Conservation (phyloP, 2,888 invertebrate genomes). For the Drosophila colorata region DNA sequence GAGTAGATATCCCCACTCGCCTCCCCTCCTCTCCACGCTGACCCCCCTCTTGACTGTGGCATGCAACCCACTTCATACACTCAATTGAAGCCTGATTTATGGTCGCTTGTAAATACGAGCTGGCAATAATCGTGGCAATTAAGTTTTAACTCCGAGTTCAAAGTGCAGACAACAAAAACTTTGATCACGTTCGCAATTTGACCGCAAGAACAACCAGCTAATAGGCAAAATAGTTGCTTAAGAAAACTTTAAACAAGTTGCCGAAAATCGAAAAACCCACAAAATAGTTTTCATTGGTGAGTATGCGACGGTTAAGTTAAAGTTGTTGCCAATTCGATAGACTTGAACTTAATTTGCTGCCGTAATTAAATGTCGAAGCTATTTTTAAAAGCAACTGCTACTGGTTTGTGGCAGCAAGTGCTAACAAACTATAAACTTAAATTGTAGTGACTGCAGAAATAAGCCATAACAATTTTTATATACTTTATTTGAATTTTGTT, state of each 20-base stretch:
- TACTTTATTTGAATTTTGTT: too few relatives aligned
- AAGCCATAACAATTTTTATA: too few relatives aligned
- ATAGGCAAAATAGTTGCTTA: constrained; percentile 31
- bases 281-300: constrained; percentile 27
- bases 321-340: constrained; percentile 10
- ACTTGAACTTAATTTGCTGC: constrained; percentile 19
- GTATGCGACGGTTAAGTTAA: constrained; percentile 4
- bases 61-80: constrained; percentile 12
- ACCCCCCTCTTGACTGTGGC: not conserved
- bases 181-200: not conserved
- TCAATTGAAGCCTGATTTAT: constrained; percentile 27
- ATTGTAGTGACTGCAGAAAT: too few relatives aligned
- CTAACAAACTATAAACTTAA: not conserved
- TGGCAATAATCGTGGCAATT: constrained; percentile 37
- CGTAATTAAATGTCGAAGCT: constrained; percentile 6
- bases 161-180: constrained; percentile 8
- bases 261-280: constrained; percentile 12
- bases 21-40: not conserved
- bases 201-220: constrained; percentile 8
- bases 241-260: constrained; percentile 10
- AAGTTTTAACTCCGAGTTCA: constrained; percentile 18
- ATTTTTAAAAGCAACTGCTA: not conserved
- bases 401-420: not conserved
- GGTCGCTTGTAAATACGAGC: constrained; percentile 7
- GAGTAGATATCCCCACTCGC: not conserved